Base-by-base conservation (phyloP, 2,888 invertebrate genomes). In the Pollenia angustigena region DNA sequence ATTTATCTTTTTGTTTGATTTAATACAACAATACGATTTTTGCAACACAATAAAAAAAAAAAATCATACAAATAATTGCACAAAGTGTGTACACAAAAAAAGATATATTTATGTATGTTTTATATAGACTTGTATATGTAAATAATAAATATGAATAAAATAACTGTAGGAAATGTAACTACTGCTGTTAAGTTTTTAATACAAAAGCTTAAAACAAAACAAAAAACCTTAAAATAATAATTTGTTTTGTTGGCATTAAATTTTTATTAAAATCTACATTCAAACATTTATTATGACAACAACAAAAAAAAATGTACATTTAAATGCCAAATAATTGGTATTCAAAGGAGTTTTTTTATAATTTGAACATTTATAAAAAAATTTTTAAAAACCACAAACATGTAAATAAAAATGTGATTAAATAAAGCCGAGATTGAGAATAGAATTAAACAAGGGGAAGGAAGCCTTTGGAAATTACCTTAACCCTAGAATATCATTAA, bases 21-120 rank as follows among this genome's bases (percentile, higher is more conserved):
- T 54, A 56, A 66, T 74, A 50, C 42, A 79, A 79, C 52, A 69
- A 69, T 79, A 66, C 40, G 50, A 74, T 81, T 81, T 74, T 81
- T 64, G 32, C 12, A 42, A 42, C 9, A 64, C 48, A 64, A 74
- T 48, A 56, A 72, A 66, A 69, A 42, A 66, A 69, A 42, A 80
- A 42, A 46, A 64, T 64, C 64, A 54, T 56, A 54, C 46, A 72
- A 80, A 80, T 80, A 72, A 72, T 81, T 72, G 80, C 54, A 56
- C 56, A 80, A 64, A 48, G 54, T 56, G 40, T 72, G 16, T 64
- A 56, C 44, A 62, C 44, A 46, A 64, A 81, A 23, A 46, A n/a
- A 56, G 18, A 56, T 62, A 23, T 50, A 54, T 52, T 52, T 44
- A 40, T 68, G 18, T 16, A 16, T 48, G 1, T 58, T 69, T 60